These are phyloP conservation scores for Blera fallax DNA, from an alignment of 2,888 invertebrate species.

Conservation along the genomic window DNA sequence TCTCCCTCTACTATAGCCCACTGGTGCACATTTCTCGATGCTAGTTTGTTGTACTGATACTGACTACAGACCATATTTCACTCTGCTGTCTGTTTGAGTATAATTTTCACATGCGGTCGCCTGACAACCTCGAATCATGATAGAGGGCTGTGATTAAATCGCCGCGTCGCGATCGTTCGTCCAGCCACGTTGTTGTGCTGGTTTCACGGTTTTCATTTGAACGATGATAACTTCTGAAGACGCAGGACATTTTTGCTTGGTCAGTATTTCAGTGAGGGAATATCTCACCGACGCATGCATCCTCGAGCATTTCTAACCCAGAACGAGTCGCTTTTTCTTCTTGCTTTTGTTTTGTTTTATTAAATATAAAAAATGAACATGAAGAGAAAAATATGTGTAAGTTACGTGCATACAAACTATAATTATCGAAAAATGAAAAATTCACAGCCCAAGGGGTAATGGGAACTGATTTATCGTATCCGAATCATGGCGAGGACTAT, in stretches of 20 bases:
- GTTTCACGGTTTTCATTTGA: conserved; percentile 39
- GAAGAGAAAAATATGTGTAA: conserved; percentile 72
- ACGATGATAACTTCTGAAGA: conserved; percentile 55
- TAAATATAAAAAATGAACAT: conserved; percentile 68
- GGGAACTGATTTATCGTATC: conserved; percentile 78
- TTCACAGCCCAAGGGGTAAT: conserved; percentile 77
- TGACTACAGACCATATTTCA: conserved; percentile 63
- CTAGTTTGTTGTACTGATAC: conserved; percentile 43
- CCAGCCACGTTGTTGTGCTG: conserved; percentile 13
- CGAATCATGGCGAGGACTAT: conserved; percentile 73
- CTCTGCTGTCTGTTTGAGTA: conserved; percentile 72
- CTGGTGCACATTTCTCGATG: conserved; percentile 39
- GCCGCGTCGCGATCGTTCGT: conserved; percentile 41
- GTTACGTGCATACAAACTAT: conserved; percentile 74
- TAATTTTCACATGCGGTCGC: conserved; percentile 71
- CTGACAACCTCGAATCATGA: conserved; percentile 72
- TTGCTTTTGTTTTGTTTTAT: conserved; percentile 44
- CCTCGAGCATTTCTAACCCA: conserved; percentile 58
- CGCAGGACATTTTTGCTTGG: conserved; percentile 64
- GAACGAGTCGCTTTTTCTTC: conserved; percentile 20
- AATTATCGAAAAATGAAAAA: conserved; percentile 78
- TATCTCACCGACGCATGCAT: conserved; percentile 65
- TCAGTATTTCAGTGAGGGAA: conserved; percentile 53
- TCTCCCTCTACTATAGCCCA: conserved; percentile 24
- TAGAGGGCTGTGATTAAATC: conserved; percentile 69